Base-by-base conservation (phyloP, 2,797 vertebrate genomes). In the Sebastes vulpes region DNA sequence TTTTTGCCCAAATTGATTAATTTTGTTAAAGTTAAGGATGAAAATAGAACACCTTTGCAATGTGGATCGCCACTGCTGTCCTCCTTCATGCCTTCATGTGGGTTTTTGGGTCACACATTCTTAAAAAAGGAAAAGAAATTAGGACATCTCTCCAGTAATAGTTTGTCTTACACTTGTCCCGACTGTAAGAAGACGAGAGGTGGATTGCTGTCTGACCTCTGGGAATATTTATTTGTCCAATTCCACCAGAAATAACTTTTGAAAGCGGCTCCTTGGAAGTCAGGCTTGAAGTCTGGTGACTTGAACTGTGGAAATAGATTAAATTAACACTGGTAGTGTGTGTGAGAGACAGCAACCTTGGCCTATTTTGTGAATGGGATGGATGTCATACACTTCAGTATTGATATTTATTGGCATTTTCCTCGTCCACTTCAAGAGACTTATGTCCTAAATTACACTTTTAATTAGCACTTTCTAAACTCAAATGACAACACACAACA, bases 51-150 rank as follows among this genome's bases (percentile, higher is more conserved):
- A 65, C 46, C 11, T 48, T 64, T 42, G 32, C 7, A 50, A 72
- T 28, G 38, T 72, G 63, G 57, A 58, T 69, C 74, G 31, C 31
- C 8, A 35, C 53, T 53, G 25, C 68, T 74, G 58, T 75, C 71
- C 78, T 75, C 52, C 46, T 82, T 79, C 14, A 21, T 38, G 25
- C 14, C 28, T 67, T 29, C 52, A 74, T 78, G 59, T 63, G 82
- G 66, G 69, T 73, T 88, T 91, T 74, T 83, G 68, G 86, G 84
- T 87, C 83, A 85, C 16, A 59, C 5, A 5, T 52, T 75, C 72
- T 81, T 53, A 70, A 83, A 78, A 78, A 72, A 31, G 63, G 75
- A 80, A 82, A 72, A 61, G 3, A 89, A 90, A 89, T 63, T 11
- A 83, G 91, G 84, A 66, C 86, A 83, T 65, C 48, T 66, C 48